These are phyloP conservation scores for Herpetotheres cachinnans DNA, from an alignment of 2,113 vertebrate species.

Conservation along the genomic window DNA sequence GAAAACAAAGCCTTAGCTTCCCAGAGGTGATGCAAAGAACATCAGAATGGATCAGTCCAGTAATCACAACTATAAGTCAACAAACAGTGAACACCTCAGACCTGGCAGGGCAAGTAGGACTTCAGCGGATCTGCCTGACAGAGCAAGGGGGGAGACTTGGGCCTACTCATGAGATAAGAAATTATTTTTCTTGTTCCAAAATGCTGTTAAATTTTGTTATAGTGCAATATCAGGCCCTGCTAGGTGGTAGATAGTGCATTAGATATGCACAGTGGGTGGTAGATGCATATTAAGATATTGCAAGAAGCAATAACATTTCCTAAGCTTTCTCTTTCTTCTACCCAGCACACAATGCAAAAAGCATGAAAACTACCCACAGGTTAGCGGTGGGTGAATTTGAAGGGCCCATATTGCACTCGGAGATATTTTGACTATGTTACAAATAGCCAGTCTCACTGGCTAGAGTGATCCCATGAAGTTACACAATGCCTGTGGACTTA, in stretches of 20 bases:
- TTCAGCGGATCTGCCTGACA: not conserved
- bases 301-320: slow-evolving; percentile 16
- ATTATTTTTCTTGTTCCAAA: slow-evolving; percentile 5
- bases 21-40: not conserved
- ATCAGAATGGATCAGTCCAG: not conserved
- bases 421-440: not conserved
- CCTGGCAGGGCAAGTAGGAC: not conserved
- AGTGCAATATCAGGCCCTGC: not conserved
- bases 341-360: not conserved
- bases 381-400: not conserved
- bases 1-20: not conserved
- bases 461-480: not conserved
- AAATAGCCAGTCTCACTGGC: not conserved
- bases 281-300: slow-evolving; percentile 49
- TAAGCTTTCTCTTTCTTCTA: slow-evolving; percentile 44
- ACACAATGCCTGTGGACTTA: not conserved
- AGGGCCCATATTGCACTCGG: not conserved
- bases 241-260: slow-evolving; percentile 35
- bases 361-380: not conserved
- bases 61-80: not conserved
- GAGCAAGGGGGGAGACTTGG: not conserved
- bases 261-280: slow-evolving; percentile 55
- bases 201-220: slow-evolving; percentile 3
- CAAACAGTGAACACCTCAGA: not conserved
- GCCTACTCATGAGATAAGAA: not conserved